A percentile compares a stretch with the other conserved stretches of the same genome.
phyloP scores from a whole-genome alignment of 2,113 vertebrate genomes.

The Centrocercus urophasianus region DNA sequence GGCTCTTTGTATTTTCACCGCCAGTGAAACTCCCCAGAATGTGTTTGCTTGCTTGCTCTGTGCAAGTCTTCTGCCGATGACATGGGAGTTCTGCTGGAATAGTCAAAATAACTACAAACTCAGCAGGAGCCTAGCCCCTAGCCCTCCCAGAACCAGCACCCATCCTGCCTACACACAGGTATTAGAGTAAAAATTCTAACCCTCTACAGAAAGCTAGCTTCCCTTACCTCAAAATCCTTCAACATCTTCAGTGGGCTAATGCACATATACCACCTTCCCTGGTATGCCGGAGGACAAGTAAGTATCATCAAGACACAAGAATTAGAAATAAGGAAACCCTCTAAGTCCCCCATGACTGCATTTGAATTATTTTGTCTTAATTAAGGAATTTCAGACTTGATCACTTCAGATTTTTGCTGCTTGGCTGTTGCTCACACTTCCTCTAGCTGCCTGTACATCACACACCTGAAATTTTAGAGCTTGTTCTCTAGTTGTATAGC shows the following conservation, averaged over 20 bases:
- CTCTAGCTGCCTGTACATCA: not conserved
- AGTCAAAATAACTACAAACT: not conserved
- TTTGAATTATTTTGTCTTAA: not conserved
- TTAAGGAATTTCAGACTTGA: not conserved
- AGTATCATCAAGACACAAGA: not conserved
- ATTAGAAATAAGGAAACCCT: not conserved
- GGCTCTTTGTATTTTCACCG: not conserved
- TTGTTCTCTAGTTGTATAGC: not conserved
- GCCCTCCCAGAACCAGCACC: rapidly evolving
- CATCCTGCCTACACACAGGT: not conserved
- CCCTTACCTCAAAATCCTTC: not conserved
- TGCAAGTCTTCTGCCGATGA: not conserved
- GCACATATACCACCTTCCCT: rapidly evolving
- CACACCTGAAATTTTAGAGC: rapidly evolving
- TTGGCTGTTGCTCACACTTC: not conserved
- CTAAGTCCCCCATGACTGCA: rapidly evolving
- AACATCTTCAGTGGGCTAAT: not conserved
- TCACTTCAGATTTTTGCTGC: not conserved
- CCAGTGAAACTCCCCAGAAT: not conserved
- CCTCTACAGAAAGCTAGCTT: not conserved
- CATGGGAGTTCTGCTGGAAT: not conserved
- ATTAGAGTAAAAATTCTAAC: not conserved
- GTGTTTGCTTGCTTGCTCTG: not conserved
- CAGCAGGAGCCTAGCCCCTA: rapidly evolving
- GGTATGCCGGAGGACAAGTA: not conserved